Percentiles rank a stretch among this genome's conserved stretches.
Conservation (phyloP, 2,797 vertebrate species). For the Manis crassicaudata region DNA sequence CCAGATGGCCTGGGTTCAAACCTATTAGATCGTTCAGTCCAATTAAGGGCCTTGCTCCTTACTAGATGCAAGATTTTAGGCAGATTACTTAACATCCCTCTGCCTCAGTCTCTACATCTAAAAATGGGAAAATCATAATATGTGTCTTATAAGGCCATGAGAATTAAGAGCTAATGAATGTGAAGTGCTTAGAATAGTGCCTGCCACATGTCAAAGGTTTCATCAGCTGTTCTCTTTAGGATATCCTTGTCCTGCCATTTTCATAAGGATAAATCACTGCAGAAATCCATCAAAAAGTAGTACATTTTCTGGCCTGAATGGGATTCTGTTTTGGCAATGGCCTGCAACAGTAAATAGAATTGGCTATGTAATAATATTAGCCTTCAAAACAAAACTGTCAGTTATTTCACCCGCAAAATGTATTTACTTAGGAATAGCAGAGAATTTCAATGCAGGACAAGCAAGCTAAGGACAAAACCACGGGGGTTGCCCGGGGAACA, state of each 20-base stretch:
- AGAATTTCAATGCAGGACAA: no score
- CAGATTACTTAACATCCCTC: not conserved
- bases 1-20: not conserved
- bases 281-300: not conserved
- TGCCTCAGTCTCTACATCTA: not conserved
- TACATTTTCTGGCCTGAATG: not conserved
- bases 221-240: not conserved
- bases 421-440: no score
- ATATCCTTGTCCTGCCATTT: not conserved
- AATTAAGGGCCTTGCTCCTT: not conserved
- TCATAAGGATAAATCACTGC: not conserved
- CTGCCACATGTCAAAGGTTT: not conserved
- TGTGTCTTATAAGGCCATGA: not conserved
- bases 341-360: not conserved
- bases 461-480: no score
- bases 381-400: no score
- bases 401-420: no score
- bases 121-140: not conserved
- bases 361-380: not conserved
- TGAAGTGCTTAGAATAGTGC: not conserved
- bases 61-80: not conserved
- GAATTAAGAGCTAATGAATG: not conserved
- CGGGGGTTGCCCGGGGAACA: no score
- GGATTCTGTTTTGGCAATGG: constrained; percentile 18
- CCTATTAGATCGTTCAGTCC: not conserved